These are phyloP conservation scores for Cantharis flavilabris DNA, from an alignment of 2,888 invertebrate genomes.

Conservation along the genomic window DNA sequence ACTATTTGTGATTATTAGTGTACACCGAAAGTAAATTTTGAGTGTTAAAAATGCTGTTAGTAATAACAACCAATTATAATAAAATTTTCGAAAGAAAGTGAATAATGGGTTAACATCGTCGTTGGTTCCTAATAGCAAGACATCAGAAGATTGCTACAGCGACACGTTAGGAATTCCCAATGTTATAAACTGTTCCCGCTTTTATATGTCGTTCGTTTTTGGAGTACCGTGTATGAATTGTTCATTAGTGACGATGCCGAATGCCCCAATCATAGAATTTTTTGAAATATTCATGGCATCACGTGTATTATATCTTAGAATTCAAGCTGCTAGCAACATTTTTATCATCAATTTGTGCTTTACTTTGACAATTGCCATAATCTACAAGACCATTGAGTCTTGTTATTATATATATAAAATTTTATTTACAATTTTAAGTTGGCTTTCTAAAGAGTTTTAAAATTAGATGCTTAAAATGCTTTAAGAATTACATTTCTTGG, in stretches of 20 bases:
- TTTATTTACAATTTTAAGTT: background rate
- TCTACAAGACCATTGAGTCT: background rate
- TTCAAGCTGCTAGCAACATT: conserved; percentile 23
- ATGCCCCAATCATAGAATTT: conserved; percentile 28
- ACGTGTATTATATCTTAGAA: conserved; percentile 26
- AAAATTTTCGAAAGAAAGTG: conserved; percentile 24
- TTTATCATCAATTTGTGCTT: conserved; percentile 22
- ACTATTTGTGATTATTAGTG: conserved; percentile 34
- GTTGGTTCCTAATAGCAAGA: conserved; percentile 31
- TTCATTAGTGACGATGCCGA: conserved; percentile 39
- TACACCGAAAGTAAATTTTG: conserved; percentile 4
- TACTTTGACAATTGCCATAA: background rate
- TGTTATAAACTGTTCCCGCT: conserved; percentile 31
- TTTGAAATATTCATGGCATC: conserved; percentile 42
- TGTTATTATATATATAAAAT: background rate
- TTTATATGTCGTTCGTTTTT: conserved; percentile 32
- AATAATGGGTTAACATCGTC: conserved; percentile 27
- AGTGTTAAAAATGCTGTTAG: conserved; percentile 14
- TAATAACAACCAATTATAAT: conserved; percentile 8
- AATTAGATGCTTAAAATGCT: background rate
- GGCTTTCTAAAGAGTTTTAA: background rate
- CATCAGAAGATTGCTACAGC: conserved; percentile 33
- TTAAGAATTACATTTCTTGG: background rate
- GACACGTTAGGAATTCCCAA: conserved; percentile 35
- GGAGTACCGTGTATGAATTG: conserved; percentile 41